Base-by-base conservation (phyloP, 2,797 vertebrate species). In the Chaetophractus vellerosus region DNA sequence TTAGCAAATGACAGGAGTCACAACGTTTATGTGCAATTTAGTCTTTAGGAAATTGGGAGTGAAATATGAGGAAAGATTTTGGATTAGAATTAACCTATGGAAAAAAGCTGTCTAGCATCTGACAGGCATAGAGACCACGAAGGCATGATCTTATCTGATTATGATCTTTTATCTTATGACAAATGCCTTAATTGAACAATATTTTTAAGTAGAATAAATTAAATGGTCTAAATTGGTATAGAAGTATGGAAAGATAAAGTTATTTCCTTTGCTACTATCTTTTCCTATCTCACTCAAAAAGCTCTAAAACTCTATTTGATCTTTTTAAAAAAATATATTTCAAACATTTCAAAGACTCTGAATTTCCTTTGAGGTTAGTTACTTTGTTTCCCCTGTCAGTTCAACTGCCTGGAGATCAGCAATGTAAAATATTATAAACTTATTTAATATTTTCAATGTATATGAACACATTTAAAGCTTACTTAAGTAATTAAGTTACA, bases 241-340 rank as follows among this genome's bases (percentile, higher is more conserved):
- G 50, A 79, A 74, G 11, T 0, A 64, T 79, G 14, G 0, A 41
- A 50, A 64, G 21, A 83, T 57, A 33, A 79, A 82, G 0, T n/a
- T 45, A 31, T 68, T 80, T 94, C 1, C 4, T 21, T 83, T 86
- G 50, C 8, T 85, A 15, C 11, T 59, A 41, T 76, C 24, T 76
- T 69, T 81, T 76, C 5, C 19, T 85, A 0, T 72, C 6, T 96
- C 4, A 83, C 10, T 6, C 15, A 64, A 68, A 90, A 76, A 74
- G 31, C 72, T 95, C 75, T 72, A n/a, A 93, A 88, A 61, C 3
- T 94, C 9, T 71, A 36, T 63, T 84, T 88, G 10, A 69, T 71
- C n/a, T 38, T 41, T 48, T 9, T 33, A 6, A 78, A 90, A 83
- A 52, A 1, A 28, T 84, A 7, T 63, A 8, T 55, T 78, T 76